A percentile compares a stretch with the other conserved stretches of the same genome.
These are phyloP conservation scores for Zosterops pallidus DNA, from an alignment of 2,113 vertebrate genomes.

Conservation along the genomic window DNA sequence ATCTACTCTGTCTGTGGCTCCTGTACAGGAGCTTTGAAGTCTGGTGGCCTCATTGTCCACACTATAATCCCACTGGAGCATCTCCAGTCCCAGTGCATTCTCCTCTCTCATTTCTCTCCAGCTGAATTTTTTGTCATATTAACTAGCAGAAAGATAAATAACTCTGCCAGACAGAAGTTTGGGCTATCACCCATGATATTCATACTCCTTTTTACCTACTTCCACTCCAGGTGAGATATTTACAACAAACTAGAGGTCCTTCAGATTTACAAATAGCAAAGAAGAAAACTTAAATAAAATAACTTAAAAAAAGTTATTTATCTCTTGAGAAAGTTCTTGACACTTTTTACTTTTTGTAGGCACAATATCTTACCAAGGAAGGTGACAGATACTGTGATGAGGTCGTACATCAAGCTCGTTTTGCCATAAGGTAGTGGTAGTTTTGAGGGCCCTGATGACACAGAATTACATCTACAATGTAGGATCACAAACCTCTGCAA, in stretches of 20 bases:
- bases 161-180: neutral
- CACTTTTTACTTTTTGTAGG: neutral
- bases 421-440: neutral
- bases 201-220: neutral
- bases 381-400: neutral
- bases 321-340: neutral
- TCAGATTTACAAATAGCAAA: neutral
- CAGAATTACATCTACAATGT: neutral
- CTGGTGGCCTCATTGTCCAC: neutral
- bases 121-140: neutral
- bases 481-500: fast-evolving
- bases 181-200: neutral
- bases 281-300: neutral
- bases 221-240: neutral
- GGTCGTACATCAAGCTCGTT: neutral
- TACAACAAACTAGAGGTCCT: neutral
- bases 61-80: neutral
- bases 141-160: neutral
- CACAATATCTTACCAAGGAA: neutral
- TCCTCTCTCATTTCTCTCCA: neutral
- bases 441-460: neutral
- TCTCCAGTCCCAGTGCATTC: neutral
- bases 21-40: neutral
- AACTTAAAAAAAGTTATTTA: neutral
- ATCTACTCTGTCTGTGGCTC: neutral